Evolutionary conservation across 2,888 invertebrate genomes (phyloP), one percentile per base, ranked within the genome.

Genomic region (Cordilura impudica): DNA sequence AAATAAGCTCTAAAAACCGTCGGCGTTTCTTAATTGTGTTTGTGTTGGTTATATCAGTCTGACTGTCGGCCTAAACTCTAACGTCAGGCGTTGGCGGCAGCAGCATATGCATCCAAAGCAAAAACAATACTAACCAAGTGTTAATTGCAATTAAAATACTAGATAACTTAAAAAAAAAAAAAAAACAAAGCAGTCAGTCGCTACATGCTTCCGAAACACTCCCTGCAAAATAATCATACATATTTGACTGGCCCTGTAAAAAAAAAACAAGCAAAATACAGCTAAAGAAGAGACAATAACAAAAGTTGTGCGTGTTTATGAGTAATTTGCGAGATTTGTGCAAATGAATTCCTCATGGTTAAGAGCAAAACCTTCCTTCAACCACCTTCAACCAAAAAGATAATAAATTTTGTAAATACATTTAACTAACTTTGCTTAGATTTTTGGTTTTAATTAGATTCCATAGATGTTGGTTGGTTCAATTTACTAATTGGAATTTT

Each of bases 281-380:
- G 12, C 35, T 35, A 3, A n/a, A 1, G 10, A 53, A 72, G 39
- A 26, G 31, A 18, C 19, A 58, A 43, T 53, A 43, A 67, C 54
- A 14, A 54, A 71, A 75, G 71, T 66, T 49, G 65, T 81, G 81
- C 81, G 81, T 81, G 81, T 67, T 81, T 78, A 78, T 81, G 71
- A 81, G 75, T 75, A 72, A 78, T 75, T n/a, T n/a, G 74, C 6
- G 26, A 4, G 6, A 6, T 26, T 26, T 26, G 35, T 26, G 35
- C 12, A n/a, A 39, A 31, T 31, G n/a, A n/a, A 39, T n/a, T 4
- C 4, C n/a, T n/a, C 12, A 2, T 39, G 35, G 35, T 4, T 39
- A 5, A 39, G 3, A n/a, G n/a, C 4, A 4, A 39, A 39, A 39
- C n/a, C 2, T 4, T 5, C 35, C 35, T n/a, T 12, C 35, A 1